phyloP scores from a whole-genome alignment of 2,888 invertebrate species.

The Strigamia transsilvanica region DNA sequence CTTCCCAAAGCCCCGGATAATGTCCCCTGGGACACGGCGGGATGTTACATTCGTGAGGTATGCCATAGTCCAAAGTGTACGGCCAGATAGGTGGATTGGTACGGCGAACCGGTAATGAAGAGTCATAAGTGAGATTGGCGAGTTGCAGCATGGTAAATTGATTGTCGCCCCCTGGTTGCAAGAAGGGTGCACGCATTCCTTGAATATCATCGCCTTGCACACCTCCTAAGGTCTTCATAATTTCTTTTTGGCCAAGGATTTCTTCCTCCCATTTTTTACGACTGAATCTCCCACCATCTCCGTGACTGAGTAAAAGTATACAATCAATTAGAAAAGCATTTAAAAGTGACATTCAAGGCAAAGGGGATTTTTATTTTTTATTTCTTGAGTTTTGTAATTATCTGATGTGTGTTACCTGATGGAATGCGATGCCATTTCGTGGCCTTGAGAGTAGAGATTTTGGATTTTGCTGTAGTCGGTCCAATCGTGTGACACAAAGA shows the following conservation, averaged over 20 bases:
- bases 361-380: not conserved
- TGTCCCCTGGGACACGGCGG: slow-evolving; percentile 92
- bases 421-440: slow-evolving; percentile 97
- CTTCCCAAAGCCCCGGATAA: slow-evolving; percentile 92
- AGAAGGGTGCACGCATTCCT: slow-evolving; percentile 95
- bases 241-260: slow-evolving; percentile 59
- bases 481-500: slow-evolving; percentile 99
- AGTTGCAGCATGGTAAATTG: slow-evolving; percentile 98
- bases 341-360: not conserved
- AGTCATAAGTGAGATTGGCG: slow-evolving; percentile 93
- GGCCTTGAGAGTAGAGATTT: slow-evolving; percentile 91
- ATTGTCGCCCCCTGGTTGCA: slow-evolving; percentile 92
- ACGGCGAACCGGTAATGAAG: slow-evolving; percentile 83
- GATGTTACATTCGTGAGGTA: slow-evolving; percentile 95
- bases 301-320: slow-evolving; percentile 17
- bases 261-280: slow-evolving; percentile 59
- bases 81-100: slow-evolving; percentile 96
- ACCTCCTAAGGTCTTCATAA: slow-evolving; percentile 57
- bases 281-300: slow-evolving; percentile 17
- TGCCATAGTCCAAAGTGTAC: slow-evolving; percentile 92
- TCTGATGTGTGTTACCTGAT: slow-evolving; percentile 66
- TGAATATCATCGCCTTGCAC: slow-evolving; percentile 80
- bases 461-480: slow-evolving; percentile 98
- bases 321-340: no score
- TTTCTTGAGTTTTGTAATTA: not conserved